These are phyloP conservation scores for Pseudocheirus occidentalis DNA, from an alignment of 2,797 vertebrate species.

Conservation along the genomic window DNA sequence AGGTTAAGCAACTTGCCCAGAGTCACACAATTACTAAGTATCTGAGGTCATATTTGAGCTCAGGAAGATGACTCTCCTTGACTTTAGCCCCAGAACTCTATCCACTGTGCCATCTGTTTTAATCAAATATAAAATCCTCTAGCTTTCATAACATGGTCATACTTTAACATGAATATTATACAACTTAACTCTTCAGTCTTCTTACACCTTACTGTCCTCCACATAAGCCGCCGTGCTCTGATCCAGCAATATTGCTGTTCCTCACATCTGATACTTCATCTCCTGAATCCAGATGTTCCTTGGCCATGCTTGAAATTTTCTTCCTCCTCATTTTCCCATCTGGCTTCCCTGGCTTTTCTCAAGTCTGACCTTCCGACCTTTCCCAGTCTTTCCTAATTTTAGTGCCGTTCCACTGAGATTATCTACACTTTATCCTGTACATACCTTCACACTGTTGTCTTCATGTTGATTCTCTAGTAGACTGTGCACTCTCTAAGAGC, in stretches of 20 bases:
- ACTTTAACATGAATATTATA: background rate
- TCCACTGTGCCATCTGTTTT: background rate
- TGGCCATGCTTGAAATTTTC: background rate
- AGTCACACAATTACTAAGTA: background rate
- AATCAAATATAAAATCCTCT: background rate
- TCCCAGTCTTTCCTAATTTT: background rate
- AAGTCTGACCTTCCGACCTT: background rate
- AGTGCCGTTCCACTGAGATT: background rate
- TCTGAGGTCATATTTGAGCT: too few relatives aligned
- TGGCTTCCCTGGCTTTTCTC: background rate
- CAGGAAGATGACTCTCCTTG: background rate
- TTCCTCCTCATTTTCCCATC: background rate
- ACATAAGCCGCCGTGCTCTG: background rate
- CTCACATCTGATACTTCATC: background rate
- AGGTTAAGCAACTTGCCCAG: background rate
- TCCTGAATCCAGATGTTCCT: background rate
- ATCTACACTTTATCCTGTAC: background rate
- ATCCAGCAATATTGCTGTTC: background rate
- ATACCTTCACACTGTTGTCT: background rate
- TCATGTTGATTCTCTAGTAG: background rate
- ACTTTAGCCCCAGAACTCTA: background rate
- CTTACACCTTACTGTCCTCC: background rate
- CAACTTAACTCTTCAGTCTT: background rate
- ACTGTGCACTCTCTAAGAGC: background rate
- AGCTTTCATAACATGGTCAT: background rate